A percentile compares a stretch with the other conserved stretches of the same genome.
These are phyloP conservation scores for Pterophyllum scalare DNA, from an alignment of 2,113 vertebrate species.

Conservation along the genomic window DNA sequence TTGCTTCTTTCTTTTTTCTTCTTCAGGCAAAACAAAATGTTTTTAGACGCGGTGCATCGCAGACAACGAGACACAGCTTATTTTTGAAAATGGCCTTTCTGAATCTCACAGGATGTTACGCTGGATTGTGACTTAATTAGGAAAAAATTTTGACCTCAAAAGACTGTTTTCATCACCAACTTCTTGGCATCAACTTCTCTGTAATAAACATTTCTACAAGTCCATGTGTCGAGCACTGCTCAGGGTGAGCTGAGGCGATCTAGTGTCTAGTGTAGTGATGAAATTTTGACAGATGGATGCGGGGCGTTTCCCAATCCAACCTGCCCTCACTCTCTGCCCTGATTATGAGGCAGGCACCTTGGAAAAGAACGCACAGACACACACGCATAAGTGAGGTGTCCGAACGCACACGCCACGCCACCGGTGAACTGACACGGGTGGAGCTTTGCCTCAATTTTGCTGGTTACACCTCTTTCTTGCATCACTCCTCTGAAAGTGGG, in stretches of 20 bases:
- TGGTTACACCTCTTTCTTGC: constrained; percentile 51
- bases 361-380: background rate
- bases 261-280: constrained; percentile 13
- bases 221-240: constrained; percentile 15
- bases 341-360: constrained; percentile 25
- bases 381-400: background rate
- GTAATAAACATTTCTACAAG: constrained; percentile 19
- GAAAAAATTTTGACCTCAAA: constrained; percentile 35
- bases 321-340: constrained; percentile 19
- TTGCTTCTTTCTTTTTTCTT: constrained; percentile 19
- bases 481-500: constrained; percentile 22
- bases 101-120: background rate
- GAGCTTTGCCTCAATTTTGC: constrained; percentile 42
- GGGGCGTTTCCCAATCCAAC: background rate
- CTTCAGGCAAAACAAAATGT: constrained; percentile 32
- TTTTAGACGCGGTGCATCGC: constrained; percentile 6
- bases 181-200: constrained; percentile 7
- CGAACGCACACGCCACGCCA: background rate
- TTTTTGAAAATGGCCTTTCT: constrained; percentile 20
- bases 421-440: constrained; percentile 32
- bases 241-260: constrained; percentile 21
- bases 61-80: background rate
- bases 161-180: background rate
- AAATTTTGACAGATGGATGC: constrained; percentile 25
- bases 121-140: constrained; percentile 50